A percentile compares a stretch with the other conserved stretches of the same genome.
phyloP scores from a whole-genome alignment of 2,113 vertebrate genomes.

The Lepisosteus oculatus region DNA sequence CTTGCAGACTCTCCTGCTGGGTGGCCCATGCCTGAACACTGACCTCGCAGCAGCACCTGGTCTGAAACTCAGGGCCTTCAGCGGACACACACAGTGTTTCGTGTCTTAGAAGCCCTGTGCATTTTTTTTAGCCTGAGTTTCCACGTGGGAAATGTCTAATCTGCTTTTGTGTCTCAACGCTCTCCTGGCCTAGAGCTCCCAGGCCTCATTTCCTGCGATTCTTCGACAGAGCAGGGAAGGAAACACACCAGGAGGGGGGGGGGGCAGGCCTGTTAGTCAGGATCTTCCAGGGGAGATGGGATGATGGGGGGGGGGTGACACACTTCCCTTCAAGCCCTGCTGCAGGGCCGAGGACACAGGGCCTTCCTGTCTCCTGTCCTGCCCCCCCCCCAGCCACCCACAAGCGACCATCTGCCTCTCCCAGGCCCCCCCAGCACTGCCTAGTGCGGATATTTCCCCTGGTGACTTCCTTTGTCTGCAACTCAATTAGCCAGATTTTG shows the following conservation, averaged over 20 bases:
- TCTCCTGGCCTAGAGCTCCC: not conserved
- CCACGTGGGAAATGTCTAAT: not conserved
- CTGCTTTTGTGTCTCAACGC: not conserved
- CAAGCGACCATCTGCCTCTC: too few species aligned
- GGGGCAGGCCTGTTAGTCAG: not conserved
- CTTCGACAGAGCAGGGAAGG: conserved; percentile 18
- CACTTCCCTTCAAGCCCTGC: conserved; percentile 35
- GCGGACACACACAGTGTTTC: too few species aligned
- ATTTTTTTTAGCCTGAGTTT: not conserved
- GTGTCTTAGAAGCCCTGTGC: too few species aligned
- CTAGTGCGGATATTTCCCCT: conserved; percentile 26
- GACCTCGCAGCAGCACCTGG: too few species aligned
- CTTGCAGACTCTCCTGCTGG: too few species aligned
- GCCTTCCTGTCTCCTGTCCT: conserved; percentile 9
- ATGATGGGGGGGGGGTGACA: conserved; percentile 10
- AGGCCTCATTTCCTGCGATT: conserved; percentile 21
- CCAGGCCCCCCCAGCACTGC: not conserved
- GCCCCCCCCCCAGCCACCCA: not conserved
- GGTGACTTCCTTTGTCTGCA: conserved; percentile 22
- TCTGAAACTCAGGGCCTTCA: too few species aligned
- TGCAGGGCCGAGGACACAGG: conserved; percentile 21
- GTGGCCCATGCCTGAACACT: too few species aligned
- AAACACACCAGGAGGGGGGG: conserved; percentile 16
- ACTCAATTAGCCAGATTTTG: not conserved
- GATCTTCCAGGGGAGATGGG: not conserved